Conservation (phyloP, 2,888 invertebrate species). For the Cryptocephalus moraei region DNA sequence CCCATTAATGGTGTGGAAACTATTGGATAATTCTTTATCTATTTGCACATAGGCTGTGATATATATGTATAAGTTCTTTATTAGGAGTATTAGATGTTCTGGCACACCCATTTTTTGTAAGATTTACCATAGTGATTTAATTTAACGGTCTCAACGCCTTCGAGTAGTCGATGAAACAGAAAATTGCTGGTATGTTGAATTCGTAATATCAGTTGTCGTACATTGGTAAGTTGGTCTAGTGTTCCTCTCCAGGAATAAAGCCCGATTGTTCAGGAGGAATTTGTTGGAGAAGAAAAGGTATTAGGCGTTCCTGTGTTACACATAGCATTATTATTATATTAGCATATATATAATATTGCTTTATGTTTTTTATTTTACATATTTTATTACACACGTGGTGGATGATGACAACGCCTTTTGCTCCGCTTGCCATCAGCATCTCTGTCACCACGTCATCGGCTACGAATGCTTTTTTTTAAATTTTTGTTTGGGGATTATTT, state of each 20-base stretch:
- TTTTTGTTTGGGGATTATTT: too few species aligned
- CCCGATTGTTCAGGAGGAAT: neutral
- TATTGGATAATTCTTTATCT: neutral
- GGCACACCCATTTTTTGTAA: neutral
- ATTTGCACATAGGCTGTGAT: neutral
- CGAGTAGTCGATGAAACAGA: neutral
- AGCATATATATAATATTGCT: too few species aligned
- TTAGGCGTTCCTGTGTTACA: too few species aligned
- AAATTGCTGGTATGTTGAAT: neutral
- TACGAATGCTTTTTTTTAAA: neutral
- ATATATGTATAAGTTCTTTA: neutral
- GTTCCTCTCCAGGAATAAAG: neutral
- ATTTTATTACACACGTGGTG: neutral
- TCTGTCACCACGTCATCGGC: too few species aligned
- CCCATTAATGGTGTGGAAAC: too few species aligned
- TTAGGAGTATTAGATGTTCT: neutral
- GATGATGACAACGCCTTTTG: neutral
- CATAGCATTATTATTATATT: neutral
- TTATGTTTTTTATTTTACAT: too few species aligned
- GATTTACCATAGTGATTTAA: neutral
- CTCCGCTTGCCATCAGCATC: neutral
- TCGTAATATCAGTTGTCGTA: neutral
- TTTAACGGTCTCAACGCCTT: neutral
- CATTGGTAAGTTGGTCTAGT: neutral
- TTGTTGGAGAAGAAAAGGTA: neutral